Base-by-base conservation (phyloP, 2,113 vertebrate genomes). In the Octodon degus region DNA sequence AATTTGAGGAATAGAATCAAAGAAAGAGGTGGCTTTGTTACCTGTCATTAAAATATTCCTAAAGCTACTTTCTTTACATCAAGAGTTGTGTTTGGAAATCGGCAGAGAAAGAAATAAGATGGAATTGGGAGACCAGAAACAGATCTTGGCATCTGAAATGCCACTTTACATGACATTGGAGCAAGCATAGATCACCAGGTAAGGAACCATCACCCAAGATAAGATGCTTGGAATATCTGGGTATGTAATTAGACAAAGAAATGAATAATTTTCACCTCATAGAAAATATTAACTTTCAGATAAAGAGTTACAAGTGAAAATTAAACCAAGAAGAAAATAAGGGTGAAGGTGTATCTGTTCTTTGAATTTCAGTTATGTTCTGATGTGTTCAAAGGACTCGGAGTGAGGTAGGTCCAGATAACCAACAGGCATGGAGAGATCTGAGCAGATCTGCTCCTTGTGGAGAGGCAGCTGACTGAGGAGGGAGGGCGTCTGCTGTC, bases 231-330 rank as follows among this genome's bases (percentile, higher is more conserved):
- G 79, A 43, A 55, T 5, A 50, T 34, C 12, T 87, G 30, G 2
- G 2, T 60, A 70, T 34, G 58, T 92, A 79, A 67, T 83, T n/a
- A 16, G 34, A 0, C 76, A 92, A 89, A 74, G n/a, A 27, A n/a
- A 63, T 34, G 74, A 65, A 22, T 25, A 65, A 68, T 81, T 68
- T 84, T 37, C 14, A 93, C 22, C 7, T 83, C 47, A 53, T 22
- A 74, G 79, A 17, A 96, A 95, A 84, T 40, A 86, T 25, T 40
- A n/a, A 86, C 85, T 96, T 81, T 47, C n/a, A 72, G 50, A 85
- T 58, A 24, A 74, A 95, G 60, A 83, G 27, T 67, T 83, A 89
- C 72, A 91, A 72, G 37, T 83, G 65, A 92, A 95, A 90, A 91
- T 84, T 24, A 86, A 70, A 34, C 24, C 9, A 67, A n/a, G 24